Evolutionary conservation across 2,113 vertebrate genomes (phyloP), one percentile per base, ranked within the genome.

Genomic region (Myiagra hebetior): DNA sequence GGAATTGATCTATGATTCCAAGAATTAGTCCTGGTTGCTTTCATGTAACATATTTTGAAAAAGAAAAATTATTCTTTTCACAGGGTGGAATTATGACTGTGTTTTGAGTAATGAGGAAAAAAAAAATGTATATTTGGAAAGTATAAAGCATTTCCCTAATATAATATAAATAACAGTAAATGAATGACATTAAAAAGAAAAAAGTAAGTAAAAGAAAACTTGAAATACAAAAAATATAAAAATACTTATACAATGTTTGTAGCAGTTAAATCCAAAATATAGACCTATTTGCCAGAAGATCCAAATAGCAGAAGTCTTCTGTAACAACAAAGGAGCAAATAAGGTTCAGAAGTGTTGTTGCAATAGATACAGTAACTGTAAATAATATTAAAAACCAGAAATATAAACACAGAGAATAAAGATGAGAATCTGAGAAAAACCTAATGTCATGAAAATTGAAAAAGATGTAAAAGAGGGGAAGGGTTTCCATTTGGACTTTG

Each of bases 341-440:
- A 52, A 11, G 12, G 3, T 64, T 80, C 44, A 67, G 33, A 79
- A 56, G 3, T 24, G 17, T 7, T n/a, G 69, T 10, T 60, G 49
- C 21, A 87, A 41, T 27, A 73, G 23, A 73, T 21, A 57, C 2
- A 31, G 7, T 33, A 50, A 68, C 5, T 35, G 13, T 27, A 78
- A 73, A 39, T n/a, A 81, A 41, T 97, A 97, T 90, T 97, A 94
- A 98, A 98, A 97, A 73, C 89, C 98, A 16, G 8, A 92, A 95
- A 70, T 30, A 74, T 5, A 21, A 62, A 57, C 11, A 39, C 15
- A 35, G 6, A 7, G 20, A 86, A 69, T 33, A 83, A 88, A 86
- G n/a, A 74, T 11, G 11, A 24, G 18, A 72, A 75, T 13, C 23
- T 53, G 50, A 62, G 31, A 85, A 85, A 83, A 15, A 44, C 5